Evolutionary conservation across 2,113 vertebrate species (phyloP).

Genomic region (Clarias batrachus): DNA sequence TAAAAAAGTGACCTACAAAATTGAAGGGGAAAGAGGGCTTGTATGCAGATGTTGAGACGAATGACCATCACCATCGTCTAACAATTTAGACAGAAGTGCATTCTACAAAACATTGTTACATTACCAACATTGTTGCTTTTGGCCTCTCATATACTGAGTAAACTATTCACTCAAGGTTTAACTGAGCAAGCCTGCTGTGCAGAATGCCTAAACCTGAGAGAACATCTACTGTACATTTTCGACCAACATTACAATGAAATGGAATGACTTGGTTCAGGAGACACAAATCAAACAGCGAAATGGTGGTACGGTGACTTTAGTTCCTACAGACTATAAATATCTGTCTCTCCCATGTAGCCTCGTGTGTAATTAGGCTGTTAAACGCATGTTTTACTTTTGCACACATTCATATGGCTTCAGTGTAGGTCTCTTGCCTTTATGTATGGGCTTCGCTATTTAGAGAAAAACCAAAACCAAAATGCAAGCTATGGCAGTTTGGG

Average conservation of each 20-base stretch:
- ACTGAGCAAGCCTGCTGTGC: not conserved
- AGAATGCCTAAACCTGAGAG: not conserved
- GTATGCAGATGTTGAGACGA: constrained; percentile 4
- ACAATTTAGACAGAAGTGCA: constrained; percentile 9
- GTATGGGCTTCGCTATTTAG: not conserved
- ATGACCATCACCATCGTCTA: not conserved
- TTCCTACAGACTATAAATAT: constrained; percentile 22
- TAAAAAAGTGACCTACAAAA: not conserved
- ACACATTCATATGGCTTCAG: constrained; percentile 20
- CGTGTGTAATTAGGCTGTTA: constrained; percentile 20
- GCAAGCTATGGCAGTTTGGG: constrained; percentile 26
- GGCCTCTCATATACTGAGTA: not conserved
- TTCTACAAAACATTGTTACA: not conserved
- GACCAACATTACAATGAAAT: not conserved
- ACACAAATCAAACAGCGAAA: not conserved
- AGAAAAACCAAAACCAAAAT: constrained; percentile 24
- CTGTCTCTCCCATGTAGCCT: constrained; percentile 5
- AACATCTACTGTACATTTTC: not conserved
- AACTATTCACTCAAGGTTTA: constrained; percentile 24
- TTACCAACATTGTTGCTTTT: not conserved
- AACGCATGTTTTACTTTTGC: not conserved
- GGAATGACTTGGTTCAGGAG: not conserved
- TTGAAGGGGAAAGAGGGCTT: not conserved
- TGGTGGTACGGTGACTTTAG: constrained; percentile 44
- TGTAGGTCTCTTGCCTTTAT: not conserved